phyloP scores from a whole-genome alignment of 37 sponge, comb jelly and placozoan species.

The Haliclona indistincta region DNA sequence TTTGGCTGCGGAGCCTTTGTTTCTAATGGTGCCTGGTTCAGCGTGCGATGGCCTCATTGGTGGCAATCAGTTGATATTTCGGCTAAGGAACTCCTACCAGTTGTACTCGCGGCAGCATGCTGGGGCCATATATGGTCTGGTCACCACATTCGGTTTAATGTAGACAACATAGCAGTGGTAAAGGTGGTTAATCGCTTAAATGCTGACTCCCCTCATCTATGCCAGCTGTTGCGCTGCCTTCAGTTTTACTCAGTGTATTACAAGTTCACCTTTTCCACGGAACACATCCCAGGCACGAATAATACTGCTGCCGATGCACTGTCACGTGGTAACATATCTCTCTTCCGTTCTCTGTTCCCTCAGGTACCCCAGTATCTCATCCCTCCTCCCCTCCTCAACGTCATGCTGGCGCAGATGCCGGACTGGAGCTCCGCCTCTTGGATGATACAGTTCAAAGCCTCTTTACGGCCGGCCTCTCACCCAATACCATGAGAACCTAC shows the following conservation, averaged over 20 bases:
- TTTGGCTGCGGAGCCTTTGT: conserved; percentile 20
- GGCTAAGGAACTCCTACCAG: background rate
- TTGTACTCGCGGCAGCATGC: background rate
- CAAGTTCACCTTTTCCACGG: background rate
- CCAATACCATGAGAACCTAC: conserved; percentile 36
- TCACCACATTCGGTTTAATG: background rate
- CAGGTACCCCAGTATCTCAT: background rate
- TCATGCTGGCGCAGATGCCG: background rate
- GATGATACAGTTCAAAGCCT: background rate
- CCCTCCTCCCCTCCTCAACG: background rate
- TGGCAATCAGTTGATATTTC: background rate
- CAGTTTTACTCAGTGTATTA: conserved; percentile 1
- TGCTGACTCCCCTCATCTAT: background rate
- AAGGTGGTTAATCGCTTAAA: background rate
- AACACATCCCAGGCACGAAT: conserved; percentile 7
- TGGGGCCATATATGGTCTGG: background rate
- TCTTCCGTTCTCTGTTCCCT: background rate
- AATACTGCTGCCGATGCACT: conserved; percentile 17
- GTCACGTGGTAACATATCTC: background rate
- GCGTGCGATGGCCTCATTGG: background rate
- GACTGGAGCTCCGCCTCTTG: background rate
- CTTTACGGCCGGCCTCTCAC: conserved; percentile 8
- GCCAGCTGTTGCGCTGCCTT: conserved; percentile 13
- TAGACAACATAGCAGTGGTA: background rate
- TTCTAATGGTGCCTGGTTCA: background rate